Evolutionary conservation across 2,797 vertebrate genomes (phyloP).

Genomic region (Siniperca scherzeri): DNA sequence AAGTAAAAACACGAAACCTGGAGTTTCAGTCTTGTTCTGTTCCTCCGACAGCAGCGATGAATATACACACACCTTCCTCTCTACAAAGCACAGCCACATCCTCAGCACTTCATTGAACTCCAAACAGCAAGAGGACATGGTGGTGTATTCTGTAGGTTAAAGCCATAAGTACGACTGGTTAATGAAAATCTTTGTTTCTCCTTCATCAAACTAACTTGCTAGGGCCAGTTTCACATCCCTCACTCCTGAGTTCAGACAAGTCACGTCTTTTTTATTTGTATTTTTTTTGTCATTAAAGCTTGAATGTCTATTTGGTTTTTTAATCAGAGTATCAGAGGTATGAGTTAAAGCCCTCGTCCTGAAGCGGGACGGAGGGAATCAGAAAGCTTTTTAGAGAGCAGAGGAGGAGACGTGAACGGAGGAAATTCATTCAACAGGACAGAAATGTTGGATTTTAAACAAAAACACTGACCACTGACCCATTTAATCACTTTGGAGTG

Average conservation of each 20-base stretch:
- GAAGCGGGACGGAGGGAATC: slow-evolving; percentile 44
- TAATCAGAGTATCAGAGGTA: slow-evolving; percentile 83
- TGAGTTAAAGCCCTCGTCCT: slow-evolving; percentile 65
- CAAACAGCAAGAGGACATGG: slow-evolving; percentile 10
- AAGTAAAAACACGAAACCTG: slow-evolving; percentile 21
- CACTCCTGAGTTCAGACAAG: slow-evolving; percentile 80
- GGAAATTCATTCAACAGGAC: slow-evolving; percentile 26
- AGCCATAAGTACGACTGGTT: slow-evolving; percentile 67
- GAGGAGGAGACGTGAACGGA: slow-evolving; percentile 54
- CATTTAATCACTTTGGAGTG: slow-evolving; percentile 8
- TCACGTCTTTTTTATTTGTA: slow-evolving; percentile 46
- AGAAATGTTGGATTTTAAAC: not conserved
- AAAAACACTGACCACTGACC: not conserved
- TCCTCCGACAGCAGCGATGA: slow-evolving; percentile 59
- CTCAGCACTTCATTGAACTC: slow-evolving; percentile 5
- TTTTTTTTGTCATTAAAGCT: slow-evolving; percentile 76
- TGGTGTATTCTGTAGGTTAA: slow-evolving; percentile 52
- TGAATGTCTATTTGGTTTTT: slow-evolving; percentile 86
- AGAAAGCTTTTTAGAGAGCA: slow-evolving; percentile 61
- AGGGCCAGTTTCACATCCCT: slow-evolving; percentile 64
- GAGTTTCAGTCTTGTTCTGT: slow-evolving; percentile 9
- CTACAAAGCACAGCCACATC: slow-evolving; percentile 40
- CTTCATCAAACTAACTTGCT: slow-evolving; percentile 38
- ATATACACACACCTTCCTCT: slow-evolving; percentile 45
- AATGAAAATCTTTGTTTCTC: slow-evolving; percentile 48